Conservation (phyloP, 2,797 vertebrate species). For the Streptopelia turtur region DNA sequence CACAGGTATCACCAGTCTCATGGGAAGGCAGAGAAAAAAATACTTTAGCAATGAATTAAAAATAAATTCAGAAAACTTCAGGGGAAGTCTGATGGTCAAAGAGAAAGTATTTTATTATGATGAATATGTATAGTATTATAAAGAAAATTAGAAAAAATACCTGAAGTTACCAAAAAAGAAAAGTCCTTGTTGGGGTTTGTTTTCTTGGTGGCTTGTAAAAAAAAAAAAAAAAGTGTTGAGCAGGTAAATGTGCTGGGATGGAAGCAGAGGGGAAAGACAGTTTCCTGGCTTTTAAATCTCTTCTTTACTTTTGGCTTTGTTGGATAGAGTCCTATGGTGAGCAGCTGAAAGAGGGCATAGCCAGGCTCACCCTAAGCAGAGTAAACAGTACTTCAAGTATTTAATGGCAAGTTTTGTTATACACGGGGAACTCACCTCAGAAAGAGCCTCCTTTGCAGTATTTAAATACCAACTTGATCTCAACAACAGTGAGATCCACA, state of each 20-base stretch:
- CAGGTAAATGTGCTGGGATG: background rate
- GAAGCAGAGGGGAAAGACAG: background rate
- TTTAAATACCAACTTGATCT: background rate
- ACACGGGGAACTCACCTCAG: background rate
- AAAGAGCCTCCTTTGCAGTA: background rate
- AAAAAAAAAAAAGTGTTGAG: accelerated
- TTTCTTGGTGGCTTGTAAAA: background rate
- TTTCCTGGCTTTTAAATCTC: background rate
- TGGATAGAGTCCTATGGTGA: background rate
- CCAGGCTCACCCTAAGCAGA: background rate
- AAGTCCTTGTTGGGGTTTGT: background rate
- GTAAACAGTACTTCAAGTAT: background rate
- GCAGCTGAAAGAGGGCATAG: background rate
- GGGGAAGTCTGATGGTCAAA: background rate
- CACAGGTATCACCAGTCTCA: background rate
- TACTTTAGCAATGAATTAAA: background rate
- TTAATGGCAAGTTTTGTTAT: background rate
- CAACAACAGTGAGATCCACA: background rate
- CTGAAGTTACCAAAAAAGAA: background rate
- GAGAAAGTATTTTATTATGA: background rate
- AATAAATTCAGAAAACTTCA: background rate
- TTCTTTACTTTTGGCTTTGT: background rate
- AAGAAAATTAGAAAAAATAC: background rate
- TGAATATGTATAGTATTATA: background rate
- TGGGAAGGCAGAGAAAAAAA: background rate